Evolutionary conservation across 2,797 vertebrate genomes (phyloP).

Genomic region (Gymnopithys bicolor): DNA sequence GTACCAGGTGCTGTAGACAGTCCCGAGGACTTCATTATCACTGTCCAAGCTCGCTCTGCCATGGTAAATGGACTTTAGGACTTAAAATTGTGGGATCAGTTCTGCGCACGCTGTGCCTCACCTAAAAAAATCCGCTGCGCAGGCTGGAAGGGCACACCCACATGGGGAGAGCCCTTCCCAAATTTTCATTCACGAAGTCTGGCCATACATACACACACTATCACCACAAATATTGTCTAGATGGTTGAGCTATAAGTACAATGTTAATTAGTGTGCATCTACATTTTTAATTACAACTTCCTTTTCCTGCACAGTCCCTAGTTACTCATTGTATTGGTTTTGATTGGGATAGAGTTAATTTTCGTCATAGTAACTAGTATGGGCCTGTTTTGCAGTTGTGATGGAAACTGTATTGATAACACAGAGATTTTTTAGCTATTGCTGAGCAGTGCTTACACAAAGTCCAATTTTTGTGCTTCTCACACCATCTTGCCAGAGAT

Average conservation of each 20-base stretch:
- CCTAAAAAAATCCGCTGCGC: too few species aligned
- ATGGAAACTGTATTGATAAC: not conserved
- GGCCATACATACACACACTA: not conserved
- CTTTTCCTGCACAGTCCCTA: not conserved
- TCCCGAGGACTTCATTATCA: too few species aligned
- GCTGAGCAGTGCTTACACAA: not conserved
- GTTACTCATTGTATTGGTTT: not conserved
- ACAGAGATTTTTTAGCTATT: not conserved
- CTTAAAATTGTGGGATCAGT: too few species aligned
- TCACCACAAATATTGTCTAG: not conserved
- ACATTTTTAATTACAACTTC: not conserved
- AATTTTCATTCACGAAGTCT: too few species aligned
- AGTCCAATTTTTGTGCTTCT: not conserved
- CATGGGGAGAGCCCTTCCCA: too few species aligned
- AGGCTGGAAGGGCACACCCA: too few species aligned
- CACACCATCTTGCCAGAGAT: not conserved
- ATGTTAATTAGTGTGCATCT: not conserved
- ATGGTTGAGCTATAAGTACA: not conserved
- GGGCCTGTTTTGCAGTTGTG: not conserved
- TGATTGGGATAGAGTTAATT: not conserved
- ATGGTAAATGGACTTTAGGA: too few species aligned
- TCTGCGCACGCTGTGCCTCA: too few species aligned
- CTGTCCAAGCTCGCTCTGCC: too few species aligned
- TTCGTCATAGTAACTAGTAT: not conserved
- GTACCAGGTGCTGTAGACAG: too few species aligned